Evolutionary conservation across 1,140 invertebrate species (phyloP), one percentile per base, ranked within the genome.

Genomic region (Drosophila subpulchrella): DNA sequence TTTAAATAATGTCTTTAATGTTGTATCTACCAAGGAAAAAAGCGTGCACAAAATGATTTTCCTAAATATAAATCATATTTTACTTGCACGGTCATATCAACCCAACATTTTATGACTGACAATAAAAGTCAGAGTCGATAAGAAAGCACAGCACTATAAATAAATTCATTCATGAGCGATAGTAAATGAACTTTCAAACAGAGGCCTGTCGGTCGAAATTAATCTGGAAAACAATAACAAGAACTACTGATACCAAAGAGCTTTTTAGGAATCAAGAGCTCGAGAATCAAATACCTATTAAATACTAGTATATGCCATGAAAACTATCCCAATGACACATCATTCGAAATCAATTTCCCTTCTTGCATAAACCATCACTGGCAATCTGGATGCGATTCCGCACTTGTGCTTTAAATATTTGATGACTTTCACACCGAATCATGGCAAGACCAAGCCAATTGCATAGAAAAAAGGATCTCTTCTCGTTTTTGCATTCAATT

Each of bases 331-430:
- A 2, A 46, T 11, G 24, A 12, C 27, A 32, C 36, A 34, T 13
- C 36, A 47, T 47, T 27, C 20, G n/a, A 60, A 76, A 76, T 77
- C 73, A 67, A 77, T 77, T 76, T 74, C 34, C 36, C 58, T 15
- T 46, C 48, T 39, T 62, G 66, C 57, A 68, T 62, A 62, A 74
- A 53, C 53, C 65, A 66, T 41, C 42, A 17, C 46, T 38, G 15
- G 13, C 54, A 59, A 62, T 46, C 32, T 30, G 44, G 48, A 56
- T 76, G 72, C 48, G 39, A 73, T 66, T 79, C 42, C 13, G 54
- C 53, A 58, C 61, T 79, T 80, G 47, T 44, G 46, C 54, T 34
- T 68, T 80, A 80, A 80, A 80, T 80, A 70, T 80, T 71, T 60
- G 48, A 76, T 71, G 78, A 59, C 62, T 71, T 85, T 67, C 77